These are phyloP conservation scores for Spheniscus humboldti DNA, from an alignment of 2,797 vertebrate genomes.

Conservation along the genomic window DNA sequence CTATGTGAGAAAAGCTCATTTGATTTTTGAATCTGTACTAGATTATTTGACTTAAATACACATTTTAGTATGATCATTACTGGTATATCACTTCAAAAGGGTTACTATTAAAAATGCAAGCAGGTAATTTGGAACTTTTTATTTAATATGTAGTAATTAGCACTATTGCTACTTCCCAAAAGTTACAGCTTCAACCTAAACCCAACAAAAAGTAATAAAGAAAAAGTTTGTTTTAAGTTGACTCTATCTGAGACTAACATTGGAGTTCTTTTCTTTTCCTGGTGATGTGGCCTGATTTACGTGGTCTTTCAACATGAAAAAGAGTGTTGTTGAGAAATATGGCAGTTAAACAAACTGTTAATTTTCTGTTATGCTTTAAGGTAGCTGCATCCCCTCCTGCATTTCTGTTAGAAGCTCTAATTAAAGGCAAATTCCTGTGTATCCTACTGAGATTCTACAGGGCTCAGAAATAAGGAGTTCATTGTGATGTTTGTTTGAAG, in stretches of 20 bases:
- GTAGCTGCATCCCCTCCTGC: background rate
- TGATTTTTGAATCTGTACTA: background rate
- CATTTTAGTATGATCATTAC: background rate
- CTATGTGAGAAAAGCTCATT: background rate
- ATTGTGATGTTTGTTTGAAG: constrained; percentile 48
- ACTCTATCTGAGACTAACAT: background rate
- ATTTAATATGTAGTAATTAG: background rate
- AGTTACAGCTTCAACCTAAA: background rate
- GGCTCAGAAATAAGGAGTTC: background rate
- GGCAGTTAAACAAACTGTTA: constrained; percentile 27
- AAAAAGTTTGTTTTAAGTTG: background rate
- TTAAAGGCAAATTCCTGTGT: constrained; percentile 24
- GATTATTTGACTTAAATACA: background rate
- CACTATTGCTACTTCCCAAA: background rate
- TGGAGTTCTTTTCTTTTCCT: background rate
- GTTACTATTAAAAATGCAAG: background rate
- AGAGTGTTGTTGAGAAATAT: constrained; percentile 6
- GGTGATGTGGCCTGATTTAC: background rate
- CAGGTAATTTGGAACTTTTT: background rate
- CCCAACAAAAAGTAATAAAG: background rate
- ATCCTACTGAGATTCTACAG: constrained; percentile 2
- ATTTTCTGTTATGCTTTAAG: constrained; percentile 27
- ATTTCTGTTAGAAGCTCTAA: constrained; percentile 37
- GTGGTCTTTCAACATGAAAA: background rate
- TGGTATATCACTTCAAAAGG: background rate